phyloP scores from a whole-genome alignment of 2,113 vertebrate species.

The Callipepla squamata region DNA sequence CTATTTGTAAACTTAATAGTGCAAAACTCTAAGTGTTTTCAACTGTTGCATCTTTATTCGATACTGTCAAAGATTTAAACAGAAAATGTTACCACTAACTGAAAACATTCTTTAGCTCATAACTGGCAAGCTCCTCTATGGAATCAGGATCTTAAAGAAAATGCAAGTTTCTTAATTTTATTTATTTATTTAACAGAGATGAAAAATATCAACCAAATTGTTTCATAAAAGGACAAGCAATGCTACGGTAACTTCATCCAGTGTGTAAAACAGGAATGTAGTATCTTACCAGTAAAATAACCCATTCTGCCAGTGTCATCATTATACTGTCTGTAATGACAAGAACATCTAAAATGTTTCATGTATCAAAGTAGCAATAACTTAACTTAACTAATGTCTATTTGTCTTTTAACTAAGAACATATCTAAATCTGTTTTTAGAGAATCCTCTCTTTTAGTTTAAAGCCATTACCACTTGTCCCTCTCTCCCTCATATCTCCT shows the following conservation, averaged over 20 bases:
- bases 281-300: neutral
- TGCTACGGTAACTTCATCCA: neutral
- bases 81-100: neutral
- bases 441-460: neutral
- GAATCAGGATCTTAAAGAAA: neutral
- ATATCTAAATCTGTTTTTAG: neutral
- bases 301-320: neutral
- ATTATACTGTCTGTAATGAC: neutral
- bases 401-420: neutral
- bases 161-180: neutral
- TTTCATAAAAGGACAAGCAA: neutral
- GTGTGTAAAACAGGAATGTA: neutral
- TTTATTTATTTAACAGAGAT: neutral
- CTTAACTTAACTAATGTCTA: neutral
- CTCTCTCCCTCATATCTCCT: neutral
- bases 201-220: neutral
- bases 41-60: neutral
- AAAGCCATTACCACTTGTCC: neutral
- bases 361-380: neutral
- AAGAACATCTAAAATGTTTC: neutral
- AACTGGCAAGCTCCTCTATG: neutral
- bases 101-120: neutral
- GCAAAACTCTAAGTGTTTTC: neutral
- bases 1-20: neutral
- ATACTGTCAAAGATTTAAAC: neutral